phyloP scores from a whole-genome alignment of 1,140 invertebrate species.

The Drosophila seguyi region DNA sequence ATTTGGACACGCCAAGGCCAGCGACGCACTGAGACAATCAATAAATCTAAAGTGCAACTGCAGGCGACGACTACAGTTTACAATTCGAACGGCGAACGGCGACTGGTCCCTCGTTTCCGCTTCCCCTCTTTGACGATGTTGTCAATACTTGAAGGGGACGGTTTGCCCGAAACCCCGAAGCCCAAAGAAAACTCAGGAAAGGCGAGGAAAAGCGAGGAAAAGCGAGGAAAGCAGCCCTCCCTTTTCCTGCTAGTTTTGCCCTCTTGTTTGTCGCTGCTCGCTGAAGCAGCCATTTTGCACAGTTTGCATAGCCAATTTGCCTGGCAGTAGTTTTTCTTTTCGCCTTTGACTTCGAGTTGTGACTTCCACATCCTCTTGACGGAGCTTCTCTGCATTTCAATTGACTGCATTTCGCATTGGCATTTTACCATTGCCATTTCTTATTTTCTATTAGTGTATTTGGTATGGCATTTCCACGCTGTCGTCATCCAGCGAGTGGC shows the following conservation, averaged over 20 bases:
- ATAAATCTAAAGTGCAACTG: constrained; percentile 79
- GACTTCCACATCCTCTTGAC: constrained; percentile 27
- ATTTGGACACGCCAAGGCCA: constrained; percentile 57
- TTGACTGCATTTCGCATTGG: constrained; percentile 66
- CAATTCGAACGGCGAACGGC: constrained; percentile 33
- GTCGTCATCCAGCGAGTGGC: constrained; percentile 29
- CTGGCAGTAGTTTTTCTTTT: constrained; percentile 50
- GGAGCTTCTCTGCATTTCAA: constrained; percentile 60
- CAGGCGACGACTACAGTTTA: constrained; percentile 45
- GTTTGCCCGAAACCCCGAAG: not conserved
- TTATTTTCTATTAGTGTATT: constrained; percentile 39
- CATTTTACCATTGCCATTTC: constrained; percentile 19
- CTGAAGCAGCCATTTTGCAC: constrained; percentile 71
- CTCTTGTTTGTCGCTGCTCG: constrained; percentile 69
- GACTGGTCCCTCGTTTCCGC: constrained; percentile 12
- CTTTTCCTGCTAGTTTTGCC: constrained; percentile 13
- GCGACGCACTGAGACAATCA: constrained; percentile 69
- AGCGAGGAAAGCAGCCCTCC: not conserved
- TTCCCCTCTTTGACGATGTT: constrained; percentile 54
- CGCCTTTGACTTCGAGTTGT: constrained; percentile 53
- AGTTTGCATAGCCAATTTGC: constrained; percentile 80
- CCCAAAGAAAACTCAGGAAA: constrained; percentile 5
- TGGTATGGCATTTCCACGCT: constrained; percentile 1
- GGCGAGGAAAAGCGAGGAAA: not conserved
- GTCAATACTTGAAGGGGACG: constrained; percentile 50